Percentiles rank a stretch among this genome's conserved stretches.
Conservation (phyloP, 2,888 invertebrate species). For the Lithophane socia region DNA sequence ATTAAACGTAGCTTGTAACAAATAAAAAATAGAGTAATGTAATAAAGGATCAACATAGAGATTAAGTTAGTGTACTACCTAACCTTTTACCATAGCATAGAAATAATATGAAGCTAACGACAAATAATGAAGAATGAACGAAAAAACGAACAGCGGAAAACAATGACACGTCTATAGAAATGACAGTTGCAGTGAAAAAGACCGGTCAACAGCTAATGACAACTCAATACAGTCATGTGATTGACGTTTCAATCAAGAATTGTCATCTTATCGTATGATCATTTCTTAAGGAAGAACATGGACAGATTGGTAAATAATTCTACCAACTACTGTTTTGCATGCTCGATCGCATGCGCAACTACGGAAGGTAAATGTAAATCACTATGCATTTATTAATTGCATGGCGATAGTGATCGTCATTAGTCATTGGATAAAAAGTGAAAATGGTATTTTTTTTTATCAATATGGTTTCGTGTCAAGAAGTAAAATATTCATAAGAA, state of each 20-base stretch:
- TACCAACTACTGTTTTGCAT: conserved; percentile 25
- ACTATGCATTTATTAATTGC: conserved; percentile 18
- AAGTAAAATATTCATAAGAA: conserved; percentile 9
- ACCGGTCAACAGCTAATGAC: not conserved
- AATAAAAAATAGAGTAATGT: not conserved
- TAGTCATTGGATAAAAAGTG: conserved; percentile 20
- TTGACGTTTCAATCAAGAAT: conserved; percentile 39
- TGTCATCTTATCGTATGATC: conserved; percentile 37
- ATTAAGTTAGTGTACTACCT: not conserved
- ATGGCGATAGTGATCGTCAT: conserved; percentile 10
- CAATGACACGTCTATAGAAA: not conserved
- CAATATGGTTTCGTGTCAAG: not conserved
- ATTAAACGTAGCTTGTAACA: not conserved
- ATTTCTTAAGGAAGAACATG: conserved; percentile 21
- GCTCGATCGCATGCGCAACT: not conserved
- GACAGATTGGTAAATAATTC: conserved; percentile 15
- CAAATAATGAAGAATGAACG: not conserved
- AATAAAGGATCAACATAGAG: not conserved
- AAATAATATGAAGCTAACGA: not conserved
- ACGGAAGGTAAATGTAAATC: conserved; percentile 41
- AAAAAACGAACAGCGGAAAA: not conserved
- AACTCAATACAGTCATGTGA: conserved; percentile 6
- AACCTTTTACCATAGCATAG: not conserved
- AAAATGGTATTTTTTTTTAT: conserved; percentile 5
- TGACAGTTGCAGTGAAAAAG: not conserved